These are phyloP conservation scores for Papilio protenor DNA, from an alignment of 2,888 invertebrate genomes.

Conservation along the genomic window DNA sequence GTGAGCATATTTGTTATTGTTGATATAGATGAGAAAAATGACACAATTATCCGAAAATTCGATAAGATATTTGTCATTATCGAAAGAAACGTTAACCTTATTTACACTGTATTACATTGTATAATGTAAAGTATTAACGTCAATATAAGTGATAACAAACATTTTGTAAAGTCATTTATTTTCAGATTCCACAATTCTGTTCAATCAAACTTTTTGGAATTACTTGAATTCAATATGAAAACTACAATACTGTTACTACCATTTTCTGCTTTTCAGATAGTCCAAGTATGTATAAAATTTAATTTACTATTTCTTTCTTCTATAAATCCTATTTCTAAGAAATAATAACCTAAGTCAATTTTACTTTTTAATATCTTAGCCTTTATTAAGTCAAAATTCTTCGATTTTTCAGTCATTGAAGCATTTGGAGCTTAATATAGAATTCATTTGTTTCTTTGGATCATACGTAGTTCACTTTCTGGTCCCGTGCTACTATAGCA, in stretches of 20 bases:
- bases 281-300: constrained; percentile 56
- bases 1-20: constrained; percentile 49
- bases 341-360: too few species aligned
- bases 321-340: too few species aligned
- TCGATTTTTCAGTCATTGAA: constrained; percentile 59
- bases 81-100: too few species aligned
- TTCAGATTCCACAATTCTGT: constrained; percentile 60
- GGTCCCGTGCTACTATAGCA: constrained; percentile 71
- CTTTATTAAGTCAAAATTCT: not conserved
- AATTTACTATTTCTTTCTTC: not conserved
- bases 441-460: constrained; percentile 63
- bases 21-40: not conserved
- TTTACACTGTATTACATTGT: too few species aligned
- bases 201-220: constrained; percentile 55
- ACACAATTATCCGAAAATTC: too few species aligned
- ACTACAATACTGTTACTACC: constrained; percentile 66
- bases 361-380: too few species aligned
- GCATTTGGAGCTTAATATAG: constrained; percentile 57
- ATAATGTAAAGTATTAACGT: too few species aligned
- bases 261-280: constrained; percentile 64
- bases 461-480: constrained; percentile 61
- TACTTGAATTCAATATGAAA: constrained; percentile 72
- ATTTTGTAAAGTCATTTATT: constrained; percentile 33
- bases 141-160: too few species aligned
- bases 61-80: too few species aligned